Base-by-base conservation (phyloP, 2,888 invertebrate genomes). In the Ceratothoa steindachneri region DNA sequence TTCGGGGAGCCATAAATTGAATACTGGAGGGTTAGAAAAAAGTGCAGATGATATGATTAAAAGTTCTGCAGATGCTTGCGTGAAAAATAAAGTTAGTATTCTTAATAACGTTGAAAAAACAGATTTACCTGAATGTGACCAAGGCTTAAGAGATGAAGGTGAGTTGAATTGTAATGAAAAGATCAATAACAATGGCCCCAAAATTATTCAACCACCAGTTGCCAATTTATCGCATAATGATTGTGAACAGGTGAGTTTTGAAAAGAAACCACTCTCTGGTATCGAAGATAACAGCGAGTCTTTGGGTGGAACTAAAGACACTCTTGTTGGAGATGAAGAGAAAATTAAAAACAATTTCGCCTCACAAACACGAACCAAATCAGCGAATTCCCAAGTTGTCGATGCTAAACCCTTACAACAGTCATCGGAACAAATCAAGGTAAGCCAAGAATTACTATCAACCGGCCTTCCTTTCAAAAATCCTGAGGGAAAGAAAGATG, bases 91-190 rank as follows among this genome's bases (percentile, higher is more conserved):
- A 41, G 41, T 41, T 24, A 60, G 24, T 60, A n/a, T 60, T 60
- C 27, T 60, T 22, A 24, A 60, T 1, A 60, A 7, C 24, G 60
- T 24, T 15, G 60, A 60, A 60, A 60, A 60, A 7, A 60, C 60
- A 22, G 60, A 60, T 12, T 60, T 60, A 24, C 60, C 60, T 24
- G 60, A 60, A 3, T 60, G 60, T 60, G 60, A 60, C 27, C 60
- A 60, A 24, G 60, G 22, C 60, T 22, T 60, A 1, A 24, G 27
- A 7, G 24, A 24, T 24, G 52, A 19, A 41, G 41, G 41, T 2
- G 52, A 2, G 19, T 19, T 51, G 52, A 15, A 51, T 51, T 51
- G 19, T 51, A 15, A 51, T n/a, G n/a, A n/a, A n/a, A n/a, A n/a
- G n/a, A n/a, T n/a, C n/a, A n/a, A n/a, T n/a, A n/a, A n/a, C n/a